These are phyloP conservation scores for Prolemur simus DNA, from an alignment of 2,113 vertebrate genomes.

Conservation along the genomic window DNA sequence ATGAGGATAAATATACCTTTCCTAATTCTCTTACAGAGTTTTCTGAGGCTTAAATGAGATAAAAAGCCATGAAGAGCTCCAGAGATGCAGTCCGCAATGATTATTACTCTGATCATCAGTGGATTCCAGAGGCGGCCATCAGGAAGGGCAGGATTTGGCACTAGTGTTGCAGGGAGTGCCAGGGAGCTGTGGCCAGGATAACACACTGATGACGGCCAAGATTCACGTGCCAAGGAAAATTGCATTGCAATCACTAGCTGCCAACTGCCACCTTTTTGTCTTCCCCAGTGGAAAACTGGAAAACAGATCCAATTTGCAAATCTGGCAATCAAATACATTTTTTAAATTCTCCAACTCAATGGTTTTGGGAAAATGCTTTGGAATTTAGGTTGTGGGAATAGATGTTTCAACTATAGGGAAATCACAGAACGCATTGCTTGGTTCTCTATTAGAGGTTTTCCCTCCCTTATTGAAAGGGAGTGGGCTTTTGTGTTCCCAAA, in stretches of 20 bases:
- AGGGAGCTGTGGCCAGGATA: not conserved
- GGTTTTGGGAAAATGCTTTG: conserved; percentile 28
- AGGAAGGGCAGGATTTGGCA: not conserved
- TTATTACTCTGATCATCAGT: not conserved
- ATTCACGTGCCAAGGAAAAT: not conserved
- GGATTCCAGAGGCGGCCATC: not conserved
- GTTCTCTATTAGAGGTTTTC: not conserved
- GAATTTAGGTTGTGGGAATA: not conserved
- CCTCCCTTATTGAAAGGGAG: not conserved
- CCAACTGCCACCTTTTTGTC: not conserved
- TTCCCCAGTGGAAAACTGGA: not conserved
- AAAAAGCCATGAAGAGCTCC: not conserved
- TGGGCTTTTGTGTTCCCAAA: not conserved
- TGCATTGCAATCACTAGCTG: not conserved
- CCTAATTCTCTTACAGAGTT: not conserved
- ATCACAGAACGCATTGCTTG: not conserved
- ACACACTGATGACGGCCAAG: not conserved
- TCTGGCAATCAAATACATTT: conserved; percentile 52
- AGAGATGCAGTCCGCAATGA: not conserved
- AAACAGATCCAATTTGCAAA: conserved; percentile 36
- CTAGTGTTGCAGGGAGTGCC: fast-evolving
- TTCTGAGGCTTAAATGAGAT: not conserved
- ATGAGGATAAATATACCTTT: not conserved
- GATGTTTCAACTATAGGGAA: not conserved
- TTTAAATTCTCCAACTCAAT: conserved; percentile 45